Conservation (phyloP, 2,113 vertebrate genomes). For the human (Homo sapiens) region GRCh38 chr9:108687001-108687500, state of each 20-base stretch:
- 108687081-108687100: background rate
- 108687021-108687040: background rate
- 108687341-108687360: background rate
- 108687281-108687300: background rate
- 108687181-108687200: conserved; percentile 16
- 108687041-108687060: background rate
- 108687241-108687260: background rate
- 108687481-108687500: conserved; percentile 80
- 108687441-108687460: conserved; percentile 78
- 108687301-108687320: background rate
- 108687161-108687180: background rate
- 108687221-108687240: conserved; percentile 33
- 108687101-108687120: background rate
- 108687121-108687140: background rate
- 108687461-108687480: conserved; percentile 82
- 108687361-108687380: conserved; percentile 72
- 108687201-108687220: background rate
- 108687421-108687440: conserved; percentile 51
- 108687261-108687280: background rate
- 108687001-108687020: background rate
- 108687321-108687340: background rate
- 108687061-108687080: background rate
- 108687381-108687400: conserved; percentile 59
- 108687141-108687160: background rate
- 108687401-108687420: conserved; percentile 60